Conservation (phyloP, 2,888 invertebrate genomes). For the Exocentrus adspersus region DNA sequence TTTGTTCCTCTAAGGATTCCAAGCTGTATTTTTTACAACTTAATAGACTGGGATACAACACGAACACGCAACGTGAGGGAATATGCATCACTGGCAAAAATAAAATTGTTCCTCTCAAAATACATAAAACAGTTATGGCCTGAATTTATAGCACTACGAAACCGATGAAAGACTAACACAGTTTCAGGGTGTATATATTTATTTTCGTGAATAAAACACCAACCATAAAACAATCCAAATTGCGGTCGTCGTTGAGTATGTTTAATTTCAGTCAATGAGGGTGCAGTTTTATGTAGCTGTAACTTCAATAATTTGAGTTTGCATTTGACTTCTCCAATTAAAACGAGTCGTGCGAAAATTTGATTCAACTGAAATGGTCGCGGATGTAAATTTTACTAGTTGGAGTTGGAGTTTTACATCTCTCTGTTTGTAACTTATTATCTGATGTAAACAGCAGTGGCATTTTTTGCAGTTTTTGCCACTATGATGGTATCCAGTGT, state of each 20-base stretch:
- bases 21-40: too few relatives aligned
- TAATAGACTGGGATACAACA: too few relatives aligned
- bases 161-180: background rate
- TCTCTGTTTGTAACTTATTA: too few relatives aligned
- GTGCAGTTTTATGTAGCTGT: slow-evolving; percentile 5
- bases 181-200: background rate
- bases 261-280: slow-evolving; percentile 13
- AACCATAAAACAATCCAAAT: slow-evolving; percentile 11
- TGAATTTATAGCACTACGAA: background rate
- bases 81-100: too few relatives aligned
- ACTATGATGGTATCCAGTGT: too few relatives aligned
- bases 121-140: too few relatives aligned
- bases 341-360: slow-evolving; percentile 11
- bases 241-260: background rate
- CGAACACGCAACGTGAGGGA: too few relatives aligned
- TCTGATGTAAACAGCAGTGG: too few relatives aligned
- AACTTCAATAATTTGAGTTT: slow-evolving; percentile 15
- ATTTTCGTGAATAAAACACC: background rate
- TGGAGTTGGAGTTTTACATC: too few relatives aligned
- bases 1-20: too few relatives aligned
- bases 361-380: slow-evolving; percentile 16
- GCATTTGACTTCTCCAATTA: slow-evolving; percentile 19
- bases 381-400: slow-evolving; percentile 15
- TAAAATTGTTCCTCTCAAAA: too few relatives aligned
- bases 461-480: too few relatives aligned